Evolutionary conservation across 2,113 vertebrate species (phyloP), one percentile per base, ranked within the genome.

Genomic region (Rhadina sibilatrix): DNA sequence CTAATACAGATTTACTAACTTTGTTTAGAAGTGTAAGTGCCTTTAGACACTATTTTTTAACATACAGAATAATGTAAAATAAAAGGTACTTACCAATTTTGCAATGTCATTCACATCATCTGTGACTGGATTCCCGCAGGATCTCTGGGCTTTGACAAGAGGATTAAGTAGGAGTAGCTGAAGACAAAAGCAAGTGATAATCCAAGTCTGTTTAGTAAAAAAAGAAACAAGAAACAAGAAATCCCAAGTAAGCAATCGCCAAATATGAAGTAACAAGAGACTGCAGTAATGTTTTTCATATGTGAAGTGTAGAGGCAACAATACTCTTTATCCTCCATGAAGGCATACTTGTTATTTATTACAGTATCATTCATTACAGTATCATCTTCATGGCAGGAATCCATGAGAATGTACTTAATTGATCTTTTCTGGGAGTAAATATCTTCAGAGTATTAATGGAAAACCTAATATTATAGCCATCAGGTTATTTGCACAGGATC

Each of bases 111-210:
- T 98, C 96, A 98, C 98, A 98, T 98, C 98, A 98, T 98, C 98
- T 88, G 98, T 98, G 88, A 98, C 97, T 64, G 97, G 97, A 97
- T 98, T 98, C 97, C 96, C 96, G 68, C 98, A 98, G 97, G 97
- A 97, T 83, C 96, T 98, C 93, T 98, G 96, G 89, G 98, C 96
- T 97, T 96, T 98, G 96, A 98, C 95, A 75, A 98, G 97, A 96
- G 98, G 98, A 96, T 97, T 97, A 96, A 98, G 97, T 30, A 98
- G 97, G 96, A 98, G 97, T 85, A 98, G 97, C 78, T 98, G 98
- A 97, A 98, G 98, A 98, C 98, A 98, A 98, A 98, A 98, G 97
- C 97, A 98, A 97, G 98, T 98, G 98, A 98, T 97, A 98, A 98
- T 98, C 98, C 98, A 98, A 98, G 98, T 98, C 98, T 98, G 91